Base-by-base conservation (phyloP, 2,797 vertebrate species). In the Mus spretus region DNA sequence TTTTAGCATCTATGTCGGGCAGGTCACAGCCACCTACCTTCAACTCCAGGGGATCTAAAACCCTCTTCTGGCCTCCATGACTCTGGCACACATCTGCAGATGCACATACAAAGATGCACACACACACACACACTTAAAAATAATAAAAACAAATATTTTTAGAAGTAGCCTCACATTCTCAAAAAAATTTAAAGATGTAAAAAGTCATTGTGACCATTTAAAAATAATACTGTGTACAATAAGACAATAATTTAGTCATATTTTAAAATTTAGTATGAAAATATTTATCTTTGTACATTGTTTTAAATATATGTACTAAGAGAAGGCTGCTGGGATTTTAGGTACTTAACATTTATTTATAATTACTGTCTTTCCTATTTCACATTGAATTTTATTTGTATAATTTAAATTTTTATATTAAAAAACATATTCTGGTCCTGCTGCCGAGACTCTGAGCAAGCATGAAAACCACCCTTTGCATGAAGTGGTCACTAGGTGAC, bases 401-500 rank as follows among this genome's bases (percentile, higher is more conserved):
- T 88, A 74, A 88, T 44, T 59, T 8, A 75, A 88, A 59, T 37
- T 28, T 75, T 31, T 83, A 3, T 82, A 63, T 86, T 70, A 67
- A 70, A 74, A 75, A 79, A 50, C 2, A 3, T 74, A 11, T 94
- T 63, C 63, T 0, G 17, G 11, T 57, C 65, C 47, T 82, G 4
- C 40, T 81, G 28, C 19, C 31, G 10, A 31, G 74, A 79, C 31
- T 15, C 31, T 61, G 53, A 53, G 67, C 78, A 57, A 63, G 61
- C 12, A 31, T 40, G 74, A 96, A 57, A 90, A 94, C 87, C 74
- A 86, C 93, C 96, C 82, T 98, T 92, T 90, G 80, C 72, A 78
- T 8, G 0, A 55, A 94, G 12, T 50, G 88, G 89, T 93, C 98
- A 97, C 98, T 96, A 98, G 98, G 92, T 98, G 98, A 98, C 96